Conservation (phyloP, 2,888 invertebrate genomes). For the Polyommatus iphigenia region DNA sequence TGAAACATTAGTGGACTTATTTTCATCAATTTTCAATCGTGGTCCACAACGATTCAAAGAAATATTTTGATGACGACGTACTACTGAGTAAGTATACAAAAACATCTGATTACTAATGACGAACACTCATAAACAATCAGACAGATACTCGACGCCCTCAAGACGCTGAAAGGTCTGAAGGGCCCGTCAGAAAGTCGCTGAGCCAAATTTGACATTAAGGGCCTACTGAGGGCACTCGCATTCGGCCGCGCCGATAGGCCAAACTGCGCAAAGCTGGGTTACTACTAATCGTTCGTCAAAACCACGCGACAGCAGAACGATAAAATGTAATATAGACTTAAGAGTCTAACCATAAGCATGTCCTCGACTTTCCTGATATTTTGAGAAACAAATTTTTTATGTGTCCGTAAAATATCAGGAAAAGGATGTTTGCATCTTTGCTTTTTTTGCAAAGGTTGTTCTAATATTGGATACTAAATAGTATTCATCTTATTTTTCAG, state of each 20-base stretch:
- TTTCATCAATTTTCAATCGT: too few relatives aligned
- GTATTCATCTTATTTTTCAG: too few relatives aligned
- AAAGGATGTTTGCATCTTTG: too few relatives aligned
- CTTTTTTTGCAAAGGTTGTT: too few relatives aligned
- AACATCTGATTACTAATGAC: not conserved
- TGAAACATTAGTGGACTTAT: too few relatives aligned
- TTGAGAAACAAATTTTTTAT: too few relatives aligned
- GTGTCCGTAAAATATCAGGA: too few relatives aligned
- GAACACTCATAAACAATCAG: not conserved
- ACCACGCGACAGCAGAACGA: not conserved
- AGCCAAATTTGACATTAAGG: not conserved
- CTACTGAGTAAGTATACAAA: not conserved
- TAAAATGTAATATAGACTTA: not conserved
- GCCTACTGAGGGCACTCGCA: not conserved
- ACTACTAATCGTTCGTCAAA: not conserved
- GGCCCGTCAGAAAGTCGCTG: not conserved
- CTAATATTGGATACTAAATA: too few relatives aligned
- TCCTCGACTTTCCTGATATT: too few relatives aligned
- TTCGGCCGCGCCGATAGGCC: not conserved
- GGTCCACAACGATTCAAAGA: not conserved
- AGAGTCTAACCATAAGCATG: not conserved
- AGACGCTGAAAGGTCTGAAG: conserved; percentile 3
- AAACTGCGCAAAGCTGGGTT: not conserved
- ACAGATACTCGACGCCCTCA: not conserved
- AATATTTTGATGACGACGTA: not conserved